Evolutionary conservation across 2,888 invertebrate genomes (phyloP).

Genomic region (Rhagonycha fulva): DNA sequence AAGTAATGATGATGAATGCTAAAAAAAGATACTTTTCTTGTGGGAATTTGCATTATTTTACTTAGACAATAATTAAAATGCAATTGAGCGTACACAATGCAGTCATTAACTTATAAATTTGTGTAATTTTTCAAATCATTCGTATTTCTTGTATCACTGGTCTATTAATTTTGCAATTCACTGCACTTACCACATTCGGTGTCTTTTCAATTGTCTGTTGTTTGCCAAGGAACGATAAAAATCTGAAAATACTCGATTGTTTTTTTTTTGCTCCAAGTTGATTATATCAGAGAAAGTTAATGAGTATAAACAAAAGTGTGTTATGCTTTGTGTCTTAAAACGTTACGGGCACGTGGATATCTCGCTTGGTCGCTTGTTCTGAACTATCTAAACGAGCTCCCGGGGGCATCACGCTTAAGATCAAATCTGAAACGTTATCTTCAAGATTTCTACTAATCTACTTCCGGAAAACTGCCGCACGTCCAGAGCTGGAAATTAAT

Average conservation of each 20-base stretch:
- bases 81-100: not conserved
- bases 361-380: conserved; percentile 45
- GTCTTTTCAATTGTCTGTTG: not conserved
- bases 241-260: not conserved
- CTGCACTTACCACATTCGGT: not conserved
- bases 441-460: conserved; percentile 12
- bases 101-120: not conserved
- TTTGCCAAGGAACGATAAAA: not conserved
- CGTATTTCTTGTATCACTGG: not conserved
- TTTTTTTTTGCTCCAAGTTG: not conserved
- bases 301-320: conserved; percentile 8
- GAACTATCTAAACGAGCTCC: conserved; percentile 37
- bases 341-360: conserved; percentile 47
- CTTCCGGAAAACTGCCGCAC: conserved; percentile 1
- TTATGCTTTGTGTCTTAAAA: conserved; percentile 30
- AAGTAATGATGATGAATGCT: not conserved
- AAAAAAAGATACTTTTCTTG: not conserved
- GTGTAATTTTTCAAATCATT: not conserved
- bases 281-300: conserved; percentile 19
- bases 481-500: not conserved
- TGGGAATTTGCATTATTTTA: not conserved
- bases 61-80: not conserved
- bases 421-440: conserved; percentile 46
- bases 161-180: not conserved
- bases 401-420: conserved; percentile 45